Percentiles rank a stretch among this genome's conserved stretches.
These are phyloP conservation scores for Ceyx cyanopectus DNA, from an alignment of 2,113 vertebrate species.

Conservation along the genomic window DNA sequence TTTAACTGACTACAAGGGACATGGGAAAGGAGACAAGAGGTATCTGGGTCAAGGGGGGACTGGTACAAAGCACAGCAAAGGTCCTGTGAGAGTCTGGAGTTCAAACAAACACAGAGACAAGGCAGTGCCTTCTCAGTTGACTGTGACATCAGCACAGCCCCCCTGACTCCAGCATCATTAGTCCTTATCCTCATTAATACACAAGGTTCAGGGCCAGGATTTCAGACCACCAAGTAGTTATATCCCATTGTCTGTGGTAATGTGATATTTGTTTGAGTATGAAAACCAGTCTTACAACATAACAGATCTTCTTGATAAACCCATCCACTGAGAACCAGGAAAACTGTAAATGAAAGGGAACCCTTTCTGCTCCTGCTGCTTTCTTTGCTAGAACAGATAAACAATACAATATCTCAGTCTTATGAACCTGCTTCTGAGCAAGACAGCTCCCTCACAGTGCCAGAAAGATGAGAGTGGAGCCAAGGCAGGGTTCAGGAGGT, in stretches of 20 bases:
- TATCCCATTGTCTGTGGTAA: background rate
- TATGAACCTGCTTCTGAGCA: background rate
- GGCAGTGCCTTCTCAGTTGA: background rate
- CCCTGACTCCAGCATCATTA: background rate
- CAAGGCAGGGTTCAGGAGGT: background rate
- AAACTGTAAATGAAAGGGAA: background rate
- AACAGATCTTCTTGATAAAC: background rate
- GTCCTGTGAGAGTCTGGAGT: background rate
- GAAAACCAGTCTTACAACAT: background rate
- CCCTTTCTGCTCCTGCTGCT: background rate
- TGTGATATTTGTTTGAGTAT: slow-evolving; percentile 39
- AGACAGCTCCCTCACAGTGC: background rate
- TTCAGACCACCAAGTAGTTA: slow-evolving; percentile 50
- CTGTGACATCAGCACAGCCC: background rate
- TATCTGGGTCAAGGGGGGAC: background rate
- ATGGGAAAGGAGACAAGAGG: background rate
- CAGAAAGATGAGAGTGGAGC: background rate
- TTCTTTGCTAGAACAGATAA: slow-evolving; percentile 42
- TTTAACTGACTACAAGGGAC: background rate
- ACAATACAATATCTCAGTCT: background rate
- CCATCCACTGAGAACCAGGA: background rate
- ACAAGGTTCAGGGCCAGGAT: background rate
- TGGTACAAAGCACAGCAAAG: background rate
- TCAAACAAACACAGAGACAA: slow-evolving; percentile 18
- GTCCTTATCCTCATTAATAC: slow-evolving; percentile 4